phyloP scores from a whole-genome alignment of 2,113 vertebrate species.

The Spermophilus dauricus region DNA sequence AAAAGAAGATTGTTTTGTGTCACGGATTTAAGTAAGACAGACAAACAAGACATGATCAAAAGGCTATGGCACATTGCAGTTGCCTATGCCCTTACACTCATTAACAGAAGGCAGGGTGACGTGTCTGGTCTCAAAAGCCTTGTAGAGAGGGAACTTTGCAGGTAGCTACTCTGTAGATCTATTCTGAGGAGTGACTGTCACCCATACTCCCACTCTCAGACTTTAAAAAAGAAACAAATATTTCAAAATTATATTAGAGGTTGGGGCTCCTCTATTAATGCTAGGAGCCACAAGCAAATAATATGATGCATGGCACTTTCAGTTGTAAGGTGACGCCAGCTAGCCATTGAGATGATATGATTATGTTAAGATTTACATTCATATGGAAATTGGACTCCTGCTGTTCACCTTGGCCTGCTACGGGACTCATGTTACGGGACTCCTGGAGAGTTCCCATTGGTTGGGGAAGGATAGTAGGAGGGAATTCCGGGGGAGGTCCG shows the following conservation, averaged over 20 bases:
- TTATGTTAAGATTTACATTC: too few species aligned
- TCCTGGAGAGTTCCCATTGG: too few species aligned
- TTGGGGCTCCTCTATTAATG: not conserved
- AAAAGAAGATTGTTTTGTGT: constrained; percentile 44
- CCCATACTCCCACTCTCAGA: not conserved
- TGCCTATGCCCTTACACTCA: not conserved
- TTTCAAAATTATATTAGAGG: not conserved
- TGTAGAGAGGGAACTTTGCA: not conserved
- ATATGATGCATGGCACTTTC: too few species aligned
- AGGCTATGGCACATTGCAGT: not conserved
- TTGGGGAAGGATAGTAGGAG: too few species aligned
- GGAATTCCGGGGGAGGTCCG: too few species aligned
- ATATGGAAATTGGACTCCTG: too few species aligned
- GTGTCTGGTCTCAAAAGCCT: not conserved
- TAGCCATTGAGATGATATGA: too few species aligned
- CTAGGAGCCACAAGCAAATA: too few species aligned
- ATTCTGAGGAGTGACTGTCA: not conserved
- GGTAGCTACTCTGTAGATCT: not conserved
- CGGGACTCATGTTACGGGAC: too few species aligned
- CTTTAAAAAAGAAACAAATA: not conserved
- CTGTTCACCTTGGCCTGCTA: too few species aligned
- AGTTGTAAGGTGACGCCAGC: too few species aligned
- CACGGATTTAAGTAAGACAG: not conserved
- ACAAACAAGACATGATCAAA: not conserved
- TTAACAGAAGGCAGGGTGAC: not conserved